Conservation (phyloP, 2,888 invertebrate genomes). For the Blomia tropicalis region DNA sequence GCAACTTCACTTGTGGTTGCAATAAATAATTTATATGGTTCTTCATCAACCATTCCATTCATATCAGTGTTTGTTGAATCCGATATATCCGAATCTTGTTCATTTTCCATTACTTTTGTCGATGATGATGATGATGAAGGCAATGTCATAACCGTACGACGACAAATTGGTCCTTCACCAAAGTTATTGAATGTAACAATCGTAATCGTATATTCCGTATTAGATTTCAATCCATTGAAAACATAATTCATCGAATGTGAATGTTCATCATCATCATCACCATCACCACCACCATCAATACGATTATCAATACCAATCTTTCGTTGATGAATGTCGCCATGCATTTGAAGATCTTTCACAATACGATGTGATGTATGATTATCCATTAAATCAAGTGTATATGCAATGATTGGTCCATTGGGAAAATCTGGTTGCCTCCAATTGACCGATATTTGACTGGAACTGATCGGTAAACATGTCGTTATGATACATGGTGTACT, state of each 20-base stretch:
- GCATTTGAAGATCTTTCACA: slow-evolving; percentile 21
- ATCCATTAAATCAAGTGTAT: slow-evolving; percentile 54
- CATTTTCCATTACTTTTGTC: neutral
- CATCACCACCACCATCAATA: too few relatives aligned
- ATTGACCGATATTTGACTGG: slow-evolving; percentile 63
- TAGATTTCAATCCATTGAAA: slow-evolving; percentile 55
- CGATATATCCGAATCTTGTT: neutral
- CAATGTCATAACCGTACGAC: slow-evolving; percentile 47
- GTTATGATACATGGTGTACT: slow-evolving; percentile 55
- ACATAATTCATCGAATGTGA: slow-evolving; percentile 43
- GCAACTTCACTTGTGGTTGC: slow-evolving; percentile 18
- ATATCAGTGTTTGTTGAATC: neutral
- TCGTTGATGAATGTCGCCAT: slow-evolving; percentile 1
- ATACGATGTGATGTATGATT: slow-evolving; percentile 28
- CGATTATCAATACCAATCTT: too few relatives aligned
- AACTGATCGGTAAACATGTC: slow-evolving; percentile 50
- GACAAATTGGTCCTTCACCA: slow-evolving; percentile 58
- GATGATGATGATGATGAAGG: slow-evolving; percentile 35
- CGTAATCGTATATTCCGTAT: slow-evolving; percentile 56
- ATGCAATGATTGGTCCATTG: slow-evolving; percentile 72
- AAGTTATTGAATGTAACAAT: slow-evolving; percentile 61
- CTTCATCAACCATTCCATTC: neutral
- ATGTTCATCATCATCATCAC: too few relatives aligned
- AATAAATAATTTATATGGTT: slow-evolving; percentile 1
- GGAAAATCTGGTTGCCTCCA: slow-evolving; percentile 75